Evolutionary conservation across 1,140 invertebrate genomes (phyloP).

Genomic region (Ostrea denselamellosa): DNA sequence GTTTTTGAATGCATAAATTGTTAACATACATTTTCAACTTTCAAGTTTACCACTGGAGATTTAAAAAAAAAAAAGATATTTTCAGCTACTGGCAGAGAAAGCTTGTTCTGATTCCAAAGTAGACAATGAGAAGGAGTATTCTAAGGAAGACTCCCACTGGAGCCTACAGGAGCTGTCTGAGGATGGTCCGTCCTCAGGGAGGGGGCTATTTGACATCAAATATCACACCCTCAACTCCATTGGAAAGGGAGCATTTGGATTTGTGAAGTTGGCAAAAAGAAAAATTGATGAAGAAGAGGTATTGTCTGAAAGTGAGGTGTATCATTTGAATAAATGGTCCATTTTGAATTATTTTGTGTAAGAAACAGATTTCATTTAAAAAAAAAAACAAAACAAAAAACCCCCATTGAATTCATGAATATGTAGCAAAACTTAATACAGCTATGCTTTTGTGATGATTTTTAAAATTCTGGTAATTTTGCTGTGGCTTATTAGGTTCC

Average conservation of each 20-base stretch:
- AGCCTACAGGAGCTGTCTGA: constrained; percentile 72
- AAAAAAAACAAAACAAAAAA: too few species aligned
- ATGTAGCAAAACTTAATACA: too few species aligned
- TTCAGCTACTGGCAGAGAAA: constrained; percentile 55
- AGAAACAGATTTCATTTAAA: too few species aligned
- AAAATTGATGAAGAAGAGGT: constrained; percentile 83
- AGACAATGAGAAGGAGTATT: constrained; percentile 20
- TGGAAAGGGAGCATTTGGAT: constrained; percentile 88
- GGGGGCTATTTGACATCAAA: constrained; percentile 83
- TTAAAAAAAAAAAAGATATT: neutral
- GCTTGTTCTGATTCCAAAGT: constrained; percentile 60
- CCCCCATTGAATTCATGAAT: too few species aligned
- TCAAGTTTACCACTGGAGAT: neutral
- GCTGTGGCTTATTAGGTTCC: too few species aligned
- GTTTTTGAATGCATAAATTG: neutral
- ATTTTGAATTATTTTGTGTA: too few species aligned
- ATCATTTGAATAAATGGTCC: too few species aligned
- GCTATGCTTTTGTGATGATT: too few species aligned
- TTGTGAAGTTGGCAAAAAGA: constrained; percentile 85
- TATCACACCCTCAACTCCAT: constrained; percentile 87
- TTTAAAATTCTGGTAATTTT: too few species aligned
- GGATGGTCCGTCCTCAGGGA: constrained; percentile 80
- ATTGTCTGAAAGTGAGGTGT: constrained; percentile 43
- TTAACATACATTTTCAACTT: neutral
- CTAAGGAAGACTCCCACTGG: constrained; percentile 17